These are phyloP conservation scores for Campylomormyrus numenius DNA, from an alignment of 2,113 vertebrate genomes.

Conservation along the genomic window DNA sequence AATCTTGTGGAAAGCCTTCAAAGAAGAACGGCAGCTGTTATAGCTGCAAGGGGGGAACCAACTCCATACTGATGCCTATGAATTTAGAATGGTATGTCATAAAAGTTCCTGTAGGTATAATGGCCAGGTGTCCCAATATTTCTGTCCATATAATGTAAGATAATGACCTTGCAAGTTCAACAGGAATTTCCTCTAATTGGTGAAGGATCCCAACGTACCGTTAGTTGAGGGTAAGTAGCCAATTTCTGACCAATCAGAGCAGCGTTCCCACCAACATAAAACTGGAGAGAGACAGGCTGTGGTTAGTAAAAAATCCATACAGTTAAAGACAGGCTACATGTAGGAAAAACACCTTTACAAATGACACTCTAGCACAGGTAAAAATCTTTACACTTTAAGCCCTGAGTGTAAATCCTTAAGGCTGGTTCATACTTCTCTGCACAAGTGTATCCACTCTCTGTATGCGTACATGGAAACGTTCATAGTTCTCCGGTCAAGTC, in stretches of 20 bases:
- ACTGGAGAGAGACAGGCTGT: slow-evolving; percentile 56
- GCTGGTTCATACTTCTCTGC: too few species aligned
- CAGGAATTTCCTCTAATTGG: background rate
- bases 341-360: background rate
- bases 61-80: background rate
- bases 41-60: background rate
- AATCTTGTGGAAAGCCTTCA: background rate
- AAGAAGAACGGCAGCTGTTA: background rate
- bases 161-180: background rate
- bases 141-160: background rate
- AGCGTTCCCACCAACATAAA: slow-evolving; percentile 94
- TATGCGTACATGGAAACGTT: too few species aligned
- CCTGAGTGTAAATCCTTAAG: background rate
- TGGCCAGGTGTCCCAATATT: background rate
- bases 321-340: background rate
- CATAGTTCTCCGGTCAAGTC: too few species aligned
- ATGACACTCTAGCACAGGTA: background rate
- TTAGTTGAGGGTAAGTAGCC: slow-evolving; percentile 72
- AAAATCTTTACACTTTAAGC: background rate
- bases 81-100: background rate
- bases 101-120: background rate
- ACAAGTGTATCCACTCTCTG: too few species aligned
- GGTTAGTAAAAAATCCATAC: background rate
- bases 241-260: slow-evolving; percentile 95
- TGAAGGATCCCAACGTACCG: slow-evolving; percentile 58